Evolutionary conservation across 2,113 vertebrate species (phyloP).

Genomic region (Syngnathus typhle): DNA sequence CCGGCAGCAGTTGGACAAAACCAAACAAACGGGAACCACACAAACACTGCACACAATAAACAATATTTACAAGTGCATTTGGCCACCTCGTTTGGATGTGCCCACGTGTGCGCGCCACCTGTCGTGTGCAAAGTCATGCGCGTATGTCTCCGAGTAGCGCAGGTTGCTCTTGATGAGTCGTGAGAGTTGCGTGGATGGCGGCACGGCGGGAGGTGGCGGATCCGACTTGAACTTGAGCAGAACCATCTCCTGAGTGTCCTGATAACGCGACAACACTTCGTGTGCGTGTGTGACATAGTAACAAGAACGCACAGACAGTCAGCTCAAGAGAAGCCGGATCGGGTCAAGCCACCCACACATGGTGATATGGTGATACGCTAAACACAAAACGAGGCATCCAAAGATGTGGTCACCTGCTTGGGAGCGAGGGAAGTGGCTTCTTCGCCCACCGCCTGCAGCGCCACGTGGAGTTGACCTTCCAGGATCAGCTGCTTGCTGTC

Average conservation of each 20-base stretch:
- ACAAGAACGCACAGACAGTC: no score
- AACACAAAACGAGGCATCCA: background rate
- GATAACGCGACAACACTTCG: constrained; percentile 10
- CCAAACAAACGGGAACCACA: constrained; percentile 87
- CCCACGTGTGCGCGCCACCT: constrained; percentile 67
- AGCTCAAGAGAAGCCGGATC: no score
- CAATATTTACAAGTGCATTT: background rate
- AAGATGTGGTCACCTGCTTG: constrained; percentile 73
- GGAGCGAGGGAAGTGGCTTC: constrained; percentile 84
- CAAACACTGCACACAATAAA: constrained; percentile 76
- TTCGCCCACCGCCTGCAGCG: constrained; percentile 81
- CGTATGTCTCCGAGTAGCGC: constrained; percentile 87
- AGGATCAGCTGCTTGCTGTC: constrained; percentile 94
- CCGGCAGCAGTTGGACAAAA: constrained; percentile 87
- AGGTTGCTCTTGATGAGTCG: constrained; percentile 90
- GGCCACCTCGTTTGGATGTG: background rate
- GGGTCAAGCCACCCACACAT: no score
- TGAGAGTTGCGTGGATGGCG: constrained; percentile 84
- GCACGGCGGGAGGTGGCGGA: constrained; percentile 67
- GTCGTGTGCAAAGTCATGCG: constrained; percentile 82
- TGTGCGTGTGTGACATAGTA: background rate
- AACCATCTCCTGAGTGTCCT: constrained; percentile 89
- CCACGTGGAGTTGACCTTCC: constrained; percentile 93
- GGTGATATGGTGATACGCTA: no score
- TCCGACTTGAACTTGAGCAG: constrained; percentile 88